Conservation (phyloP, 64 coral and sea anemone genomes). For the Pachyseris speciosa region DNA sequence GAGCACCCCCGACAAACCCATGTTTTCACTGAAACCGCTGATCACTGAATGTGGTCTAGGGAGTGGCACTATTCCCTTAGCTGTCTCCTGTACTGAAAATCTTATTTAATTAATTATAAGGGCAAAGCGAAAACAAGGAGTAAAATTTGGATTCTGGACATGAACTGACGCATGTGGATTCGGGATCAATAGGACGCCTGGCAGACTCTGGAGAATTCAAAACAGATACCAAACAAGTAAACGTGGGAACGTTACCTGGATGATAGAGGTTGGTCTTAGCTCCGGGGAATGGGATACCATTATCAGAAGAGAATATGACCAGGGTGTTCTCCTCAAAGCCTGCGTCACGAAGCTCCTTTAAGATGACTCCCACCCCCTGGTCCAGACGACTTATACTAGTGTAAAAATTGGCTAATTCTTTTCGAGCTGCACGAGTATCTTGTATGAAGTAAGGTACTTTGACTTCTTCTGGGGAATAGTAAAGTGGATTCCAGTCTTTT, state of each 20-base stretch:
- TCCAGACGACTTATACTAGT: conserved; percentile 77
- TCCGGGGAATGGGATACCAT: conserved; percentile 75
- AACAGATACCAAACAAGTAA: too few relatives aligned
- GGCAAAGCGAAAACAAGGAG: too few relatives aligned
- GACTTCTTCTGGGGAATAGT: conserved; percentile 64
- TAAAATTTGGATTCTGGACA: too few relatives aligned
- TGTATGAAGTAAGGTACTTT: conserved; percentile 72
- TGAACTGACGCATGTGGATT: too few relatives aligned
- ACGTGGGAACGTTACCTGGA: conserved; percentile 37
- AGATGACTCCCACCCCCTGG: conserved; percentile 74
- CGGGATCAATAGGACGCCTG: too few relatives aligned
- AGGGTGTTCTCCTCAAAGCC: conserved; percentile 81
- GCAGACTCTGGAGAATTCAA: too few relatives aligned
- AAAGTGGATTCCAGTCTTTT: conserved; percentile 70
- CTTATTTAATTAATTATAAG: too few relatives aligned
- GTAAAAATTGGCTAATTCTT: conserved; percentile 72
- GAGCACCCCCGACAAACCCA: too few relatives aligned
- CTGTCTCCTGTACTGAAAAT: too few relatives aligned
- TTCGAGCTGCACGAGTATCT: conserved; percentile 59
- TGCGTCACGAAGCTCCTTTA: conserved; percentile 60
- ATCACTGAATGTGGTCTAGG: too few relatives aligned
- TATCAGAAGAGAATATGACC: conserved; percentile 80
- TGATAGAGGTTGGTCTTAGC: conserved; percentile 72
- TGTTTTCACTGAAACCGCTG: too few relatives aligned
- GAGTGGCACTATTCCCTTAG: too few relatives aligned